A percentile compares a stretch with the other conserved stretches of the same genome.
Conservation (phyloP, 2,888 invertebrate species). For the Megaustenia siamemsis region DNA sequence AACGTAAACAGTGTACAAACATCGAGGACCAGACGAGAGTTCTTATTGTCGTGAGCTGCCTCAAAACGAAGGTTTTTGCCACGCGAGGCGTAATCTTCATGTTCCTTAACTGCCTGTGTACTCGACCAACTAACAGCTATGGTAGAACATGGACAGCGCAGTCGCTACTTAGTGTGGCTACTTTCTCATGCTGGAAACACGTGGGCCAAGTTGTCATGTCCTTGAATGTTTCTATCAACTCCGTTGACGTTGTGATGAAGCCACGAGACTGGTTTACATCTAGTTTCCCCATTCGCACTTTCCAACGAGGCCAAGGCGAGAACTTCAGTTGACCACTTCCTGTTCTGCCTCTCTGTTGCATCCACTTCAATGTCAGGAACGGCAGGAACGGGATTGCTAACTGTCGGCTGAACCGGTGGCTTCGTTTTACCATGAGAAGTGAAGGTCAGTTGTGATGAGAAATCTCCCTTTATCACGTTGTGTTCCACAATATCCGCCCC, state of each 20-base stretch:
- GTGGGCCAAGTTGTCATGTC: neutral
- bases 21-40: no score
- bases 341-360: neutral
- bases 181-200: neutral
- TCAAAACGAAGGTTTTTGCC: no score
- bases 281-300: neutral
- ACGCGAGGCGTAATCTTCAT: no score
- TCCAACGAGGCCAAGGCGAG: neutral
- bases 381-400: neutral
- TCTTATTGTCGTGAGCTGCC: no score
- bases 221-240: neutral
- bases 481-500: constrained; percentile 95
- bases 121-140: no score
- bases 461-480: constrained; percentile 81
- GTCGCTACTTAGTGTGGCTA: neutral
- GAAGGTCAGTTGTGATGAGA: constrained; percentile 40
- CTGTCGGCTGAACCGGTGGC: neutral
- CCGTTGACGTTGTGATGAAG: neutral
- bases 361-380: neutral
- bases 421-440: neutral
- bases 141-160: no score
- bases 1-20: no score
- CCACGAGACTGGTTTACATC: neutral
- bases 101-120: no score
- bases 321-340: neutral